Evolutionary conservation across 2,113 vertebrate genomes (phyloP), one percentile per base, ranked within the genome.

Genomic region (Poicephalus meyeri): DNA sequence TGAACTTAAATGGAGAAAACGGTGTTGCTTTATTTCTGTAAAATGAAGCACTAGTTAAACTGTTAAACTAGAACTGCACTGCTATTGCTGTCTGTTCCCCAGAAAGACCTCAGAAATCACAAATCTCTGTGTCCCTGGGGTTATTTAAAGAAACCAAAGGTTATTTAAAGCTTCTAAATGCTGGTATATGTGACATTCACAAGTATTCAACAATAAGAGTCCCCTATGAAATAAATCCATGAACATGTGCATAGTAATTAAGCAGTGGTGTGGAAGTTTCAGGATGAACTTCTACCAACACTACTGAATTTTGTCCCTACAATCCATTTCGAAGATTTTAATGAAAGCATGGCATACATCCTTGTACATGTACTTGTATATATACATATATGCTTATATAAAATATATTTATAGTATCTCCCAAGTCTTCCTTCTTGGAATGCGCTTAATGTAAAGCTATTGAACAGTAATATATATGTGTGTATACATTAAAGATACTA

Each of bases 141-240:
- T 93, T 96, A 77, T 94, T 97, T 95, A 88, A 95, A 96, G 78
- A 77, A 97, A 95, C 79, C 39, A 55, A 68, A 94, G 93, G 89
- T n/a, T 58, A 35, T 24, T 35, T 58, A 35, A 97, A 71, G 35
- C 35, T 97, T 97, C 95, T 95, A 97, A 86, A 82, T 80, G 58
- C 81, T 97, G n/a, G 25, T 96, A 50, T 95, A 92, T 55, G 26
- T 17, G 81, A 97, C 91, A 91, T 97, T 97, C 95, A 50, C 37
- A 87, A 94, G 39, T 29, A 81, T 58, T 90, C 80, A 88, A 95
- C 58, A 95, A 64, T 92, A 94, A 88, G 44, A 80, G 49, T 78
- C 69, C 66, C 79, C 72, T 33, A 0, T 60, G 74, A 95, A 97
- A 94, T 93, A 96, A 97, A 95, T 95, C 78, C 91, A 72, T 50